phyloP scores from a whole-genome alignment of 2,797 vertebrate species.

The Melanotaenia maccullochi region DNA sequence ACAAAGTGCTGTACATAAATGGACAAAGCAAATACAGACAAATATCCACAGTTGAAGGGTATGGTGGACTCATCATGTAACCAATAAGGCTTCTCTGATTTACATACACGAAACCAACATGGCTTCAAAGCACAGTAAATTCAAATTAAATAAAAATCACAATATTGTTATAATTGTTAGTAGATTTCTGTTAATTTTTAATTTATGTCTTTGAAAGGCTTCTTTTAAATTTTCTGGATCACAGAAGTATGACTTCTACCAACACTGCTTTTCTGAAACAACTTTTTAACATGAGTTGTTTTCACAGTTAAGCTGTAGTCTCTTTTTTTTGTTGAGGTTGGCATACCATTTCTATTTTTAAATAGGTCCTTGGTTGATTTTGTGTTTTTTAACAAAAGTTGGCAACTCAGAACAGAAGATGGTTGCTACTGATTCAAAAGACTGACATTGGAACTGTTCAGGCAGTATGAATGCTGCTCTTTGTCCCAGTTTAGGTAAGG shows the following conservation, averaged over 20 bases:
- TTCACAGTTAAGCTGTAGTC: not conserved
- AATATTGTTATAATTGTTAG: not conserved
- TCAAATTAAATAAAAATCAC: not conserved
- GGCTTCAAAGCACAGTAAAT: not conserved
- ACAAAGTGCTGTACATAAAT: too few species aligned
- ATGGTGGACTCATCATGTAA: not conserved
- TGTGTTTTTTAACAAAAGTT: conserved; percentile 39
- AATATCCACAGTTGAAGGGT: not conserved
- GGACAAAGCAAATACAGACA: too few species aligned
- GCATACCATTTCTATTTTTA: not conserved
- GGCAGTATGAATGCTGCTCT: conserved; percentile 27
- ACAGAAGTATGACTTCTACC: not conserved
- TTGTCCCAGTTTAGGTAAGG: conserved; percentile 54
- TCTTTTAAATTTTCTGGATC: not conserved
- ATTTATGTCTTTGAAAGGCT: not conserved
- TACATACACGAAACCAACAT: not conserved
- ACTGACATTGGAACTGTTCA: conserved; percentile 48
- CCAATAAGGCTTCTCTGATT: not conserved
- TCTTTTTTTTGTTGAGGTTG: not conserved
- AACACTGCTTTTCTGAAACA: not conserved
- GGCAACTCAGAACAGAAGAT: conserved; percentile 39
- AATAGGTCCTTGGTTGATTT: conserved; percentile 8
- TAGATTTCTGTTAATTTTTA: not conserved
- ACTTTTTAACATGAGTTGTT: not conserved
- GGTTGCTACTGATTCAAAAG: conserved; percentile 57